Percentiles rank a stretch among this genome's conserved stretches.
phyloP scores from a whole-genome alignment of 92 coral and sea anemone genomes.

The Parazoanthus swiftii region DNA sequence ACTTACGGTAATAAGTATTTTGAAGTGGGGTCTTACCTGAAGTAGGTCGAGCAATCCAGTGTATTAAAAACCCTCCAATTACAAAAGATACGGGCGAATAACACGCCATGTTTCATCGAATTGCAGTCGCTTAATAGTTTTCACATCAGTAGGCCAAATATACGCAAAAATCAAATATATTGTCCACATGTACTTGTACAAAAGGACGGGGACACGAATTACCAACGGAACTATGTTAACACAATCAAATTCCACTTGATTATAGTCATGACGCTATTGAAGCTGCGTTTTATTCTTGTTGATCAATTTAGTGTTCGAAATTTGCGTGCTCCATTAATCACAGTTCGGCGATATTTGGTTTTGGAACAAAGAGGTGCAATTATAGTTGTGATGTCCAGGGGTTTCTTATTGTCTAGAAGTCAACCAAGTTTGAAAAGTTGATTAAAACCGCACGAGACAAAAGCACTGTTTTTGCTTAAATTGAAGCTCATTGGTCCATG shows the following conservation, averaged over 20 bases:
- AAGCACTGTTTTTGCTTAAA: background rate
- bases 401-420: slow-evolving; percentile 7
- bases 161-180: background rate
- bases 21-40: slow-evolving; percentile 10
- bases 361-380: slow-evolving; percentile 8
- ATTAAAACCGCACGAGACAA: slow-evolving; percentile 12
- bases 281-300: background rate
- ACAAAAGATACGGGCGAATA: background rate
- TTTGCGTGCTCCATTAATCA: background rate
- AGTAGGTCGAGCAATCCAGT: background rate
- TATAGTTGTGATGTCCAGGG: background rate
- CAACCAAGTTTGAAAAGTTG: slow-evolving; percentile 24
- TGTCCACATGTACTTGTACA: background rate
- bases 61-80: slow-evolving; percentile 1
- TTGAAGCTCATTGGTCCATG: background rate
- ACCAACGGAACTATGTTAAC: background rate
- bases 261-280: background rate
- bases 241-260: background rate
- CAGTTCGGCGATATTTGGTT: background rate
- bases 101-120: slow-evolving; percentile 10
- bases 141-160: background rate
- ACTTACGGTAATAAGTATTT: background rate
- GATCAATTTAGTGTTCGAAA: background rate
- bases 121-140: background rate
- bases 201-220: background rate